Conservation (phyloP, 2,888 invertebrate species). For the Hirtodrosophila confusa region DNA sequence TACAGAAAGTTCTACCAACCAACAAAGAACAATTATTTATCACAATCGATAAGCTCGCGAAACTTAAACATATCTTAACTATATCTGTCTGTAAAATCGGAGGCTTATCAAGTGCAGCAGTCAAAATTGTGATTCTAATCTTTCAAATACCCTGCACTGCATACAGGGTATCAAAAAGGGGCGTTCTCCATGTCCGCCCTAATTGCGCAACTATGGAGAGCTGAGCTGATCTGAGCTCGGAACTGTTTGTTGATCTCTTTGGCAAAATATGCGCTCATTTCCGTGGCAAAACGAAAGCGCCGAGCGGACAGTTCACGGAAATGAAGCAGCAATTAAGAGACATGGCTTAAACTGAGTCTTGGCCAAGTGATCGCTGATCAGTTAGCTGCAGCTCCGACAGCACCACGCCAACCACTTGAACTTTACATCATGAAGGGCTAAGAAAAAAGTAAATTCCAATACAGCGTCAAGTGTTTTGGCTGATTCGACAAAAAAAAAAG, state of each 20-base stretch:
- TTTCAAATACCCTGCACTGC: not conserved
- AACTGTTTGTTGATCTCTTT: slow-evolving; percentile 57
- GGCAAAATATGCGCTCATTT: slow-evolving; percentile 76
- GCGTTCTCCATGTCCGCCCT: slow-evolving; percentile 44
- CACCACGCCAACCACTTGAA: slow-evolving; percentile 52
- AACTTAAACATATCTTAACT: no score
- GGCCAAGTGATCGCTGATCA: slow-evolving; percentile 27
- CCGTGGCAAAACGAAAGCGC: slow-evolving; percentile 71
- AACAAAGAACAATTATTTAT: no score
- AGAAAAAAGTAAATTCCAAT: slow-evolving; percentile 43
- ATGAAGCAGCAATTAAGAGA: slow-evolving; percentile 71
- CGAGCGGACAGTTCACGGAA: slow-evolving; percentile 59
- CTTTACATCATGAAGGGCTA: slow-evolving; percentile 41
- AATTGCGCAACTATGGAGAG: slow-evolving; percentile 63
- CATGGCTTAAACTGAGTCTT: slow-evolving; percentile 23
- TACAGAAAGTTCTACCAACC: no score
- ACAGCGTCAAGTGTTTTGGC: slow-evolving; percentile 70
- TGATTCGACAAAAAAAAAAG: slow-evolving; percentile 65
- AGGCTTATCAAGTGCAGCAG: no score
- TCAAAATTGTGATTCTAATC: no score
- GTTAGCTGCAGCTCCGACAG: slow-evolving; percentile 27
- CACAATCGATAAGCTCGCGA: no score
- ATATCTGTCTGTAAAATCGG: no score
- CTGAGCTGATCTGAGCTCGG: slow-evolving; percentile 9
- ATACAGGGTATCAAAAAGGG: slow-evolving; percentile 43